Evolutionary conservation across 2,888 invertebrate genomes (phyloP), one percentile per base, ranked within the genome.

Genomic region (Microdon myrmicae): DNA sequence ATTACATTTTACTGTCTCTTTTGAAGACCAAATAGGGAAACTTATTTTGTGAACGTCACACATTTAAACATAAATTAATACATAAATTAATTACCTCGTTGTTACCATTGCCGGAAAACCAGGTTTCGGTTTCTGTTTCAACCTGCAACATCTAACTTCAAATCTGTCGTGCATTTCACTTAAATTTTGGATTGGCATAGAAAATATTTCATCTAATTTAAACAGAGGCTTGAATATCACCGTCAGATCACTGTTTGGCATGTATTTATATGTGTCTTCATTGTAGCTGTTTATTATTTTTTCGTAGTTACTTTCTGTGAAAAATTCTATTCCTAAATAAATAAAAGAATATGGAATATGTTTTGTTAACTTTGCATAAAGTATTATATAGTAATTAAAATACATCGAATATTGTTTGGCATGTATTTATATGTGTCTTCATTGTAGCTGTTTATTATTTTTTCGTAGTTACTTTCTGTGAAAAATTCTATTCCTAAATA

Each of bases 61-160:
- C n/a, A n/a, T n/a, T n/a, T n/a, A n/a, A n/a, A n/a, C n/a, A n/a
- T n/a, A n/a, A n/a, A n/a, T n/a, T n/a, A n/a, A n/a, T n/a, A n/a
- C n/a, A n/a, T n/a, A n/a, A n/a, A n/a, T n/a, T n/a, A n/a, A n/a
- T n/a, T n/a, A n/a, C n/a, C n/a, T n/a, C n/a, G n/a, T n/a, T n/a
- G n/a, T n/a, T 14, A 60, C 60, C 32, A n/a, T 60, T 5, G 26
- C 54, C 5, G 41, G 26, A 6, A 60, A 38, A 1, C 47, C n/a
- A 22, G 9, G 37, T 17, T 48, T 31, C 12, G n/a, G n/a, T n/a
- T n/a, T n/a, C n/a, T n/a, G n/a, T n/a, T n/a, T n/a, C n/a, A n/a
- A n/a, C n/a, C n/a, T n/a, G n/a, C n/a, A n/a, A n/a, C n/a, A n/a
- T n/a, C n/a, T n/a, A n/a, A n/a, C n/a, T n/a, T n/a, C n/a, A n/a